Evolutionary conservation across 2,888 invertebrate genomes (phyloP).

Genomic region (Drosophila anomalata): DNA sequence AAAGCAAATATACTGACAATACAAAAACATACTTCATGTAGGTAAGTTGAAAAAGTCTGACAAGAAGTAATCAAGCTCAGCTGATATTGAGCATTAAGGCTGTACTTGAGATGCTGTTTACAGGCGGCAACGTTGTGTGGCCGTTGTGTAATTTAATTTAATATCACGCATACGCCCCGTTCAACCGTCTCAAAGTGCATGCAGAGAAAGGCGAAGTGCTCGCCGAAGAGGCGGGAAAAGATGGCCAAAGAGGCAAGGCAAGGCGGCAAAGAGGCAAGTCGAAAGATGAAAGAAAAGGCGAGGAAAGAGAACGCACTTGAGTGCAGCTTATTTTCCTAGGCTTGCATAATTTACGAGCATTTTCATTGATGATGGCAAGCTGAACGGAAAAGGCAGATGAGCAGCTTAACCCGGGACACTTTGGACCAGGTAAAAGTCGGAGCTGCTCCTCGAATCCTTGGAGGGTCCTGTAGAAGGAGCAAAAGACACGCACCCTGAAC

Average conservation of each 20-base stretch:
- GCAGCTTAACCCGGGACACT: constrained; percentile 40
- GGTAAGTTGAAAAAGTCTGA: background rate
- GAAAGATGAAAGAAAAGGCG: background rate
- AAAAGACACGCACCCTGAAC: constrained; percentile 50
- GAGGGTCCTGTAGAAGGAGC: constrained; percentile 26
- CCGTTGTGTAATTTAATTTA: constrained; percentile 37
- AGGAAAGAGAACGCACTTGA: constrained; percentile 60
- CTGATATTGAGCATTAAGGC: background rate
- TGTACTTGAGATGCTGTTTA: background rate
- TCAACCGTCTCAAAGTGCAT: constrained; percentile 23
- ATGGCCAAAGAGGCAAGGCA: background rate
- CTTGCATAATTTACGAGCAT: constrained; percentile 75
- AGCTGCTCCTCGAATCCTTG: constrained; percentile 16
- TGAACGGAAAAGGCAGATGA: constrained; percentile 33
- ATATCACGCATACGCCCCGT: constrained; percentile 44
- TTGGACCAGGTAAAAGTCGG: constrained; percentile 48
- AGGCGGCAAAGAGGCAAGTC: background rate
- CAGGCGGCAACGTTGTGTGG: constrained; percentile 8
- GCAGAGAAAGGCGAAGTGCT: constrained; percentile 3
- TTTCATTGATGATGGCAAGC: constrained; percentile 73
- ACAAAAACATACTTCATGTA: too few relatives aligned
- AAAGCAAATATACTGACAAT: background rate
- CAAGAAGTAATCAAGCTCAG: background rate
- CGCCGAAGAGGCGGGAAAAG: background rate
- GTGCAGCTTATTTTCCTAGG: constrained; percentile 80